Base-by-base conservation (phyloP, 2,113 vertebrate species). In the Anolis carolinensis region DNA sequence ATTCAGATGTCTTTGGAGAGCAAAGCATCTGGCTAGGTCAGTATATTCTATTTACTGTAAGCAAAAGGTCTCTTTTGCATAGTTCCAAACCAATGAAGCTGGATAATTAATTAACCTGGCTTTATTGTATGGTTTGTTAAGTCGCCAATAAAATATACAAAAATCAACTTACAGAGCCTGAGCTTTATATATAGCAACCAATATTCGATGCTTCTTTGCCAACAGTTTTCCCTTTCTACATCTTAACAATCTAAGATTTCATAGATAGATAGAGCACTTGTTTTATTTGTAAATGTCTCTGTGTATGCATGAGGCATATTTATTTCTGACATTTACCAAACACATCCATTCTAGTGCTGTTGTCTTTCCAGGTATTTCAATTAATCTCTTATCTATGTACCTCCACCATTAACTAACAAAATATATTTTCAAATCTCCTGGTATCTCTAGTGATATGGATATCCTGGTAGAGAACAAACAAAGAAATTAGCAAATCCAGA, bases 401-500 rank as follows among this genome's bases (percentile, higher is more conserved):
- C 44, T 25, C 1, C 25, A 50, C 50, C 32, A 77, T 44, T 78
- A 62, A 44, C 50, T 70, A 71, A 63, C 23, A 55, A 65, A 70
- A 78, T 44, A 63, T 39, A 83, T 77, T 87, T 78, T 39, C 27
- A 52, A 48, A 59, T 68, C 62, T 50, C 27, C 48, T 16, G 16
- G 27, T 68, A 20, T 77, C 50, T 62, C 48, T 55, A 59, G 63
- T 87, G 62, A 77, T 34, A 59, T 82, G 63, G 65, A 20, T 71
- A 50, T 44, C 20, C 50, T 59, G 27, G n/a, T 52, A 52, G 73
- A 32, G 30, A 73, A 80, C 36, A 39, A 73, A 80, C 36, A 39
- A 73, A 30, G 55, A 79, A 48, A 63, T 11, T 27, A 75, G 30
- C 59, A 34, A 86, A 50, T 81, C 36, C 79, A 86, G 71, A 75